Base-by-base conservation (phyloP, 2,888 invertebrate genomes). In the Antitype chi region DNA sequence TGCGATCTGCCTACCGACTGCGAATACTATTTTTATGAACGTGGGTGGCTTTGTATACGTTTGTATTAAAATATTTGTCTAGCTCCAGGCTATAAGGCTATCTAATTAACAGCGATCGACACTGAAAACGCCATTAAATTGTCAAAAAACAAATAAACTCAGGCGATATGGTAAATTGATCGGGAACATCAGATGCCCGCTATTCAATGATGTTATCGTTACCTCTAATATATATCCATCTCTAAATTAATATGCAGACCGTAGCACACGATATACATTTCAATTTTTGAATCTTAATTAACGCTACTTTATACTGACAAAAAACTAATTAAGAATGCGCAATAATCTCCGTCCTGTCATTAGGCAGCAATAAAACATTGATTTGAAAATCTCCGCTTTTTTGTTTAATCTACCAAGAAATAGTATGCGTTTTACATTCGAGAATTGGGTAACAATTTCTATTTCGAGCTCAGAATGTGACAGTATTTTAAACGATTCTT, bases 61-160 rank as follows among this genome's bases (percentile, higher is more conserved):
- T 91, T 89, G 90, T 91, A 92, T 93, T 91, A 92, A 93, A 93
- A 92, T 93, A 92, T 93, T 92, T 90, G 86, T 88, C 88, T 90
- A 85, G 90, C 93, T 90, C 71, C 84, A 80, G 91, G 93, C 92
- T 82, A 88, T 80, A 80, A 82, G 82, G 84, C 90, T 89, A 84
- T 88, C 87, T 85, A 87, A 88, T 85, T 85, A 84, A 82, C 79
- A 72, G 63, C 89, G 85, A 92, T 92, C 91, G 88, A 90, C 91
- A 91, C 89, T 91, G 90, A 91, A 92, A 93, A 89, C 84, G 88
- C 89, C 89, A 94, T 94, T 93, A 93, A 93, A 91, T 92, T 93
- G 93, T 93, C 93, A 92, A 91, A 92, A 86, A 86, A 83, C 89
- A 89, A 90, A 93, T 92, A 92, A 92, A 92, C 85, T 87, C 87